Evolutionary conservation across 2,888 invertebrate species (phyloP).

Genomic region (Clitarchus hookeri): DNA sequence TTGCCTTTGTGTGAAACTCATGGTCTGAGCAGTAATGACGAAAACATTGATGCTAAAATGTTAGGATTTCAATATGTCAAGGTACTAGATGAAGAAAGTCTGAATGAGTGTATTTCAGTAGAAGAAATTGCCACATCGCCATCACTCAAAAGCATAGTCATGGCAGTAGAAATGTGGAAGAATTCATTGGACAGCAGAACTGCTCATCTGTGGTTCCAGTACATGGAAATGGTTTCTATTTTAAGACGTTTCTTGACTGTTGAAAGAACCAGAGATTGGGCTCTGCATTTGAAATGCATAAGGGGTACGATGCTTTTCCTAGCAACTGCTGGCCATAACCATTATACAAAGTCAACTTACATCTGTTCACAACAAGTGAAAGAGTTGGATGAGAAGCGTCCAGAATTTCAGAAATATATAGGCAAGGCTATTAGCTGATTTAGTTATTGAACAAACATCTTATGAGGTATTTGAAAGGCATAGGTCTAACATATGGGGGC

Average conservation of each 20-base stretch:
- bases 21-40: neutral
- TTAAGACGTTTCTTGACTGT: neutral
- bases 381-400: conserved; percentile 19
- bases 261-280: conserved; percentile 18
- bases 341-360: conserved; percentile 15
- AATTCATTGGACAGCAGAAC: conserved; percentile 11
- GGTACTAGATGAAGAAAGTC: conserved; percentile 8
- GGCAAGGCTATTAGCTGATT: neutral
- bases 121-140: conserved; percentile 19
- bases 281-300: conserved; percentile 17
- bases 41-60: conserved; percentile 17
- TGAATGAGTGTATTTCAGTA: neutral
- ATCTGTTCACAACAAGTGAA: conserved; percentile 16
- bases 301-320: neutral
- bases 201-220: conserved; percentile 15
- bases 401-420: neutral
- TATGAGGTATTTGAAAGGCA: neutral
- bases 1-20: neutral
- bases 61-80: conserved; percentile 9
- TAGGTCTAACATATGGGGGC: neutral
- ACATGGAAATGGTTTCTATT: conserved; percentile 22
- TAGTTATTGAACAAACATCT: conserved; percentile 11
- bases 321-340: neutral
- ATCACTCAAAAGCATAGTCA: neutral
- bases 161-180: conserved; percentile 15